A percentile compares a stretch with the other conserved stretches of the same genome.
These are phyloP conservation scores for Phocoena sinus DNA, from an alignment of 2,113 vertebrate genomes.

Conservation along the genomic window DNA sequence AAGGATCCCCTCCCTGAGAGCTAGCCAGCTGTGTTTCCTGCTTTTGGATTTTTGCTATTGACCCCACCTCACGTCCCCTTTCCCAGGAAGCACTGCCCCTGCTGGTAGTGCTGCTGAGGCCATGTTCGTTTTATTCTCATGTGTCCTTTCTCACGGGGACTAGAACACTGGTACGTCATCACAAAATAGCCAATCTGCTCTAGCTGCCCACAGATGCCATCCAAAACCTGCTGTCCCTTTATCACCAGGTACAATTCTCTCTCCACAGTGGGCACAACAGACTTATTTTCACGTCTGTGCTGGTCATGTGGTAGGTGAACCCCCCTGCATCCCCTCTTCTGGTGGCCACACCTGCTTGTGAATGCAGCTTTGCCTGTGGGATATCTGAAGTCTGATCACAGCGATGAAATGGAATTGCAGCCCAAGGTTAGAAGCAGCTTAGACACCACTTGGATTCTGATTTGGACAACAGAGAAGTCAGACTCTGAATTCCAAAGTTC, in stretches of 20 bases:
- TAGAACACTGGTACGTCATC: constrained; percentile 43
- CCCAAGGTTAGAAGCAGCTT: constrained; percentile 43
- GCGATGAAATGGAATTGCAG: constrained; percentile 62
- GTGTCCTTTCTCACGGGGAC: constrained; percentile 22
- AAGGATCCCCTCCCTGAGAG: neutral
- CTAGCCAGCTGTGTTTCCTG: neutral
- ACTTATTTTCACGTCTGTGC: constrained; percentile 12
- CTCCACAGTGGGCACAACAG: neutral
- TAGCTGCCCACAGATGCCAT: constrained; percentile 15
- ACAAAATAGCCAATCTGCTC: constrained; percentile 10
- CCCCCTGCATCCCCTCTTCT: neutral
- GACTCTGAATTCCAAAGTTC: constrained; percentile 63
- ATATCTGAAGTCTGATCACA: neutral
- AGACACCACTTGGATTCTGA: constrained; percentile 22
- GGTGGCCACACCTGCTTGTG: neutral
- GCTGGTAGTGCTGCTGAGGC: neutral
- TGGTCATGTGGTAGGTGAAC: neutral
- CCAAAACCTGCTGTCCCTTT: neutral
- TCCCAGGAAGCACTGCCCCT: neutral
- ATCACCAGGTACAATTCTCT: constrained; percentile 11
- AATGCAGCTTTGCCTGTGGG: neutral
- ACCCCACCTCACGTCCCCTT: neutral
- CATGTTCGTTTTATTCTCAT: neutral
- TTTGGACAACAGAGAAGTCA: neutral
- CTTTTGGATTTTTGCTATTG: neutral